phyloP scores from a whole-genome alignment of 2,113 vertebrate genomes.

The Cynocephalus volans region DNA sequence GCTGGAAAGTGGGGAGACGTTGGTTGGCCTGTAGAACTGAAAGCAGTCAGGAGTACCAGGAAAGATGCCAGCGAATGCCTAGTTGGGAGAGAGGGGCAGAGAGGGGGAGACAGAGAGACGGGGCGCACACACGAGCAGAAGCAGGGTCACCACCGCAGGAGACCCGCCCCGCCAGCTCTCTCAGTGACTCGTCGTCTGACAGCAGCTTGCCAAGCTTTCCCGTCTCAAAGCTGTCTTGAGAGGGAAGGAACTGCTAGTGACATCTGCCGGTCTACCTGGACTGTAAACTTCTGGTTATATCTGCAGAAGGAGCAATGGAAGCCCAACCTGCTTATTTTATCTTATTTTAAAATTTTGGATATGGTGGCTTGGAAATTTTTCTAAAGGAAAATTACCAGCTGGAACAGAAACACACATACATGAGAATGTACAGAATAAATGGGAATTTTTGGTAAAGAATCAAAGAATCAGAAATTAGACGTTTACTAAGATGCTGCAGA shows the following conservation, averaged over 20 bases:
- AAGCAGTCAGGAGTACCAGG: neutral
- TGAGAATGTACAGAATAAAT: neutral
- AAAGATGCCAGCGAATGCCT: too few species aligned
- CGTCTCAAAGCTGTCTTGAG: neutral
- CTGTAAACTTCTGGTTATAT: accelerated
- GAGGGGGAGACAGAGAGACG: too few species aligned
- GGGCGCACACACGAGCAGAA: neutral
- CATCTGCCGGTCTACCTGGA: accelerated
- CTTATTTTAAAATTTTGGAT: neutral
- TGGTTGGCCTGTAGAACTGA: too few species aligned
- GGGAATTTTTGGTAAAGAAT: neutral
- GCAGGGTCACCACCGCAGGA: too few species aligned
- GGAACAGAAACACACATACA: neutral
- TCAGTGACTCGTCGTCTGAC: neutral
- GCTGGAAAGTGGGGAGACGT: accelerated
- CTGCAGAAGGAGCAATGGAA: neutral
- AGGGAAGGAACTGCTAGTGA: accelerated
- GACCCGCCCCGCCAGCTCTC: neutral
- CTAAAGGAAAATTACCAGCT: neutral
- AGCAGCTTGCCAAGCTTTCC: too few species aligned
- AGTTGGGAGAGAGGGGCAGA: neutral
- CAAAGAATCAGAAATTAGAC: neutral
- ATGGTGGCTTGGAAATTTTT: neutral
- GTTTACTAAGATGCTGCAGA: too few species aligned
- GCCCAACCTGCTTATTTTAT: too few species aligned